A percentile compares a stretch with the other conserved stretches of the same genome.
Evolutionary conservation across 2,113 vertebrate genomes (phyloP).

Genomic region (Petromus typicus): DNA sequence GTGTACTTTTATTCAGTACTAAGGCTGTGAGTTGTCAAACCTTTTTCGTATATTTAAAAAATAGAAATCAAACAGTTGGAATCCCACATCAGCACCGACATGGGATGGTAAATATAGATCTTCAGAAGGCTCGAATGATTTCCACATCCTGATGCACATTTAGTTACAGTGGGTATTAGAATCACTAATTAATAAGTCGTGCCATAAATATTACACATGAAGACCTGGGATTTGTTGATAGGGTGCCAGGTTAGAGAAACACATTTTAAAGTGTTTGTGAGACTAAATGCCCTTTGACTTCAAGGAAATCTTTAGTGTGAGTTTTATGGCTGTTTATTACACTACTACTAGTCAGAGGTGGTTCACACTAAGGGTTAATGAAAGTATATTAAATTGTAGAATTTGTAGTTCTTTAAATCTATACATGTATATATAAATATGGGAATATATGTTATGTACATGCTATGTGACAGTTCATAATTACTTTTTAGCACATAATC

Average conservation of each 20-base stretch:
- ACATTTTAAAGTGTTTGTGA: background rate
- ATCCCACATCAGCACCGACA: background rate
- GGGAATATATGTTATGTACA: background rate
- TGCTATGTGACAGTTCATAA: background rate
- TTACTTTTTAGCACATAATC: conserved; percentile 18
- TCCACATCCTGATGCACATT: background rate
- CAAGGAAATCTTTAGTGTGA: background rate
- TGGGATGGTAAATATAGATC: background rate
- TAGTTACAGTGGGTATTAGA: background rate
- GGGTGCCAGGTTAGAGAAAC: conserved; percentile 2
- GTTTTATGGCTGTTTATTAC: background rate
- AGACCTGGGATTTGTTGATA: background rate
- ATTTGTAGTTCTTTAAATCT: conserved; percentile 23
- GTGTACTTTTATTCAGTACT: conserved; percentile 52
- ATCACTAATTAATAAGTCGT: conserved; percentile 23
- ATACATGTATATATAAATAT: too few relatives aligned
- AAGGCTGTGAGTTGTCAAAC: background rate
- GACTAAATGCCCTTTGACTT: background rate
- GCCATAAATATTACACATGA: background rate
- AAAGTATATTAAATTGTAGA: conserved; percentile 13
- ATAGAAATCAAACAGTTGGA: conserved; percentile 38
- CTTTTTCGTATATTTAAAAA: conserved; percentile 54
- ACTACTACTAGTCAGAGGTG: background rate
- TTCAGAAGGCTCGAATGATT: background rate
- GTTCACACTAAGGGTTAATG: background rate